Conservation (phyloP, 37 sponge, comb jelly and placozoan species). For the Ephydatia muelleri region DNA sequence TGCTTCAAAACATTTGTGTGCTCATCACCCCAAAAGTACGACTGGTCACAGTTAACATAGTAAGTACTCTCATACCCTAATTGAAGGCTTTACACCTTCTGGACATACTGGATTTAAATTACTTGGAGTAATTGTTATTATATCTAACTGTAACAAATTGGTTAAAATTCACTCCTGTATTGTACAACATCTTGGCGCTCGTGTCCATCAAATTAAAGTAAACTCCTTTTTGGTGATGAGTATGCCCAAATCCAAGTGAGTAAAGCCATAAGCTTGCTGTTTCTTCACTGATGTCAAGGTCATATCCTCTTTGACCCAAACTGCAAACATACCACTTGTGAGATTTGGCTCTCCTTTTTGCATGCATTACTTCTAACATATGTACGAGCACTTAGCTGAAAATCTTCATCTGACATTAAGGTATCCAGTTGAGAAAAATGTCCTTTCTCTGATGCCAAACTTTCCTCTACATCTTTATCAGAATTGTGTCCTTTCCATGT, state of each 20-base stretch:
- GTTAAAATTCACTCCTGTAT: slow-evolving; percentile 11
- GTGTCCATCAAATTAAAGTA: slow-evolving; percentile 74
- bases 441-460: slow-evolving; percentile 16
- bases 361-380: slow-evolving; percentile 35
- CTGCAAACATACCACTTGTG: background rate
- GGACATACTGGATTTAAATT: background rate
- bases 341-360: no score
- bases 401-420: slow-evolving; percentile 26
- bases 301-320: background rate
- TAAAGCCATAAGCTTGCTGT: slow-evolving; percentile 38
- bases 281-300: slow-evolving; percentile 1
- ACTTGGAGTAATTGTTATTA: background rate
- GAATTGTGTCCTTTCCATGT: background rate
- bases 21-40: slow-evolving; percentile 34
- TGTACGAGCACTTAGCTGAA: slow-evolving; percentile 7
- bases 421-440: background rate
- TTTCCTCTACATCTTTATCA: slow-evolving; percentile 3
- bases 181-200: slow-evolving; percentile 52
- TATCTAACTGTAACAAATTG: background rate
- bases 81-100: background rate
- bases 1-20: slow-evolving; percentile 6
- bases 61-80: slow-evolving; percentile 41
- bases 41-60: no score
- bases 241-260: slow-evolving; percentile 27
- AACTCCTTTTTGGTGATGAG: slow-evolving; percentile 22